Percentiles rank a stretch among this genome's conserved stretches.
These are phyloP conservation scores for Caligus rogercresseyi DNA, from an alignment of 1,140 invertebrate genomes.

Conservation along the genomic window DNA sequence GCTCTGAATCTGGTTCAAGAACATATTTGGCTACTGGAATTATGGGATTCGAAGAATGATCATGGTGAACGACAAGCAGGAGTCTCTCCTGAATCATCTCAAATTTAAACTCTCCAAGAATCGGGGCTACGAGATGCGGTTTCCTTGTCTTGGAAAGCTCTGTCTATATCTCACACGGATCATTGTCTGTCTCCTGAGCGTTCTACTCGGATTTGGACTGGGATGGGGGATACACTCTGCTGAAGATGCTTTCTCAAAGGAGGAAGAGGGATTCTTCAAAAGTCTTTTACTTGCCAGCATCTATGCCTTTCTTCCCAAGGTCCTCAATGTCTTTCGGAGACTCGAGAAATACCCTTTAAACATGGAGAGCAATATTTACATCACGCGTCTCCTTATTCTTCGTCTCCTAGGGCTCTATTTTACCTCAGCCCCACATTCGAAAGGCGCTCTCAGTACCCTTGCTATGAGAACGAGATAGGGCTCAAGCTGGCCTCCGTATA, in stretches of 20 bases:
- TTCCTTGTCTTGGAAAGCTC: not conserved
- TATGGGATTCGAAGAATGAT: not conserved
- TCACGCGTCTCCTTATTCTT: not conserved
- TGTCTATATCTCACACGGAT: not conserved
- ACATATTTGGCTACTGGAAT: not conserved
- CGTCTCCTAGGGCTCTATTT: not conserved
- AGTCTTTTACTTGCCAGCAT: not conserved
- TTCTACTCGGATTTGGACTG: too few relatives aligned
- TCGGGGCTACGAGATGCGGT: not conserved
- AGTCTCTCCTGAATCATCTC: not conserved
- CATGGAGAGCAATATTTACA: not conserved
- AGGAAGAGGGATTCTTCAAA: too few relatives aligned
- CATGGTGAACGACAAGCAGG: not conserved
- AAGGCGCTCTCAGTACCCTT: not conserved
- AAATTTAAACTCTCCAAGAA: not conserved
- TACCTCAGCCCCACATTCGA: not conserved
- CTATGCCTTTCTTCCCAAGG: not conserved
- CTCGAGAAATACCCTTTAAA: not conserved
- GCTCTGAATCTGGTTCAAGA: not conserved
- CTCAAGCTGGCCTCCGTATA: not conserved
- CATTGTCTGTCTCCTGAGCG: not conserved
- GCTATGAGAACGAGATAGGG: not conserved
- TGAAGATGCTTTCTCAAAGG: too few relatives aligned
- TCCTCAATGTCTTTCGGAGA: not conserved
- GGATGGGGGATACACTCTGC: too few relatives aligned